Conservation (phyloP, 1,140 invertebrate species). For the Drosophila ohnishii region DNA sequence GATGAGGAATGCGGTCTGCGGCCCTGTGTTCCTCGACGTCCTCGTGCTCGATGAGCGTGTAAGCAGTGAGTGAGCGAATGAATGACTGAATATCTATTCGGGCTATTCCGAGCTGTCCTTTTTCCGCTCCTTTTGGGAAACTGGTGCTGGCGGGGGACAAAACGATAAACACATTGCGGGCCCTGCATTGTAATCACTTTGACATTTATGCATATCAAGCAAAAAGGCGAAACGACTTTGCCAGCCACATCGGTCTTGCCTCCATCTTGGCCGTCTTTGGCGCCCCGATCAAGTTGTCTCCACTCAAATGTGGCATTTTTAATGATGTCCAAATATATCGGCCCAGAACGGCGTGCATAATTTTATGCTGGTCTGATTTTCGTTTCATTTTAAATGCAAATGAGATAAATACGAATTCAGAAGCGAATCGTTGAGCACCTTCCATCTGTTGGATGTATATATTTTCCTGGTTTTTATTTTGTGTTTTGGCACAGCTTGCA, state of each 20-base stretch:
- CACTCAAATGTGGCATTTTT: constrained; percentile 78
- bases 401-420: constrained; percentile 66
- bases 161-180: constrained; percentile 78
- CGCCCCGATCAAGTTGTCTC: constrained; percentile 21
- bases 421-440: constrained; percentile 18
- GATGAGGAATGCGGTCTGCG: constrained; percentile 11
- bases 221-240: constrained; percentile 55
- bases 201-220: constrained; percentile 81
- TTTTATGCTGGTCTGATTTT: constrained; percentile 78
- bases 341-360: constrained; percentile 43
- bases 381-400: constrained; percentile 79
- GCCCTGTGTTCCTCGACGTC: constrained; percentile 34
- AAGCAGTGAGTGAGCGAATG: constrained; percentile 76
- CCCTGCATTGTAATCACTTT: constrained; percentile 81
- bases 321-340: constrained; percentile 79
- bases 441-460: constrained; percentile 20
- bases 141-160: constrained; percentile 54
- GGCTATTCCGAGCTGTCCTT: constrained; percentile 49
- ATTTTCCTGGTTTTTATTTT: not conserved
- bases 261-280: constrained; percentile 7
- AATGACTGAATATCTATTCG: constrained; percentile 59
- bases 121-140: constrained; percentile 13
- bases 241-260: constrained; percentile 31
- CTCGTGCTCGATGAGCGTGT: constrained; percentile 76
- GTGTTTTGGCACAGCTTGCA: constrained; percentile 26